Evolutionary conservation across 2,797 vertebrate genomes (phyloP), one percentile per base, ranked within the genome.

Genomic region (Threskiornis aethiopicus): DNA sequence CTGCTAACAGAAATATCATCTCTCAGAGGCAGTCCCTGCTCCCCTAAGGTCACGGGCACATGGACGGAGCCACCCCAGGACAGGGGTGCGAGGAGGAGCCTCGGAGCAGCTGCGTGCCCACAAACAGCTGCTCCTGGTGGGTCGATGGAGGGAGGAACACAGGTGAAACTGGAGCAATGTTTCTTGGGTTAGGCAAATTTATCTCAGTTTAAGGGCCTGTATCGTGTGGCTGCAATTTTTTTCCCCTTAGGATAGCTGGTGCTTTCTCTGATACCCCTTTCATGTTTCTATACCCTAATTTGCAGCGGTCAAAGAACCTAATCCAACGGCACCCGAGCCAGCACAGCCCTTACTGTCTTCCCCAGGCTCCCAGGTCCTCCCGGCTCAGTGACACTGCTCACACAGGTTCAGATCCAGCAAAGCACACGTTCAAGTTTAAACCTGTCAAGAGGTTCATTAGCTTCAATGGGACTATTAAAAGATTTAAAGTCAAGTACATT

Each of bases 401-500:
- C 46, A 47, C 29, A 17, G 0, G 2, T 58, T 57, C 33, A 51
- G 57, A 73, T 21, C 5, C 64, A 71, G 84, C 71, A 89, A 37
- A 70, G 47, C n/a, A 64, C 65, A 66, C 1, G 0, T 52, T 82
- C n/a, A 37, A 71, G 57, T 54, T 81, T 75, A 73, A 93, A 37
- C 6, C 52, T 70, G n/a, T 37, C 9, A 13, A 69, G 80, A 86
- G 52, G 83, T 92, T 88, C 77, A 75, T 72, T 88, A 84, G 73
- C 58, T 88, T 90, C 77, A 80, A 64, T 4, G 47, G 51, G 31
- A 41, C 84, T 89, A 69, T 88, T 94, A 72, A 89, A 92, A 94
- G 76, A 91, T 84, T 91, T 89, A 86, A 94, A 92, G 87, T 69
- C 70, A 95, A 84, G 58, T n/a, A 69, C 31, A 81, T 66, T 79